Evolutionary conservation across 2,113 vertebrate species (phyloP).

Genomic region (Zootoca vivipara): DNA sequence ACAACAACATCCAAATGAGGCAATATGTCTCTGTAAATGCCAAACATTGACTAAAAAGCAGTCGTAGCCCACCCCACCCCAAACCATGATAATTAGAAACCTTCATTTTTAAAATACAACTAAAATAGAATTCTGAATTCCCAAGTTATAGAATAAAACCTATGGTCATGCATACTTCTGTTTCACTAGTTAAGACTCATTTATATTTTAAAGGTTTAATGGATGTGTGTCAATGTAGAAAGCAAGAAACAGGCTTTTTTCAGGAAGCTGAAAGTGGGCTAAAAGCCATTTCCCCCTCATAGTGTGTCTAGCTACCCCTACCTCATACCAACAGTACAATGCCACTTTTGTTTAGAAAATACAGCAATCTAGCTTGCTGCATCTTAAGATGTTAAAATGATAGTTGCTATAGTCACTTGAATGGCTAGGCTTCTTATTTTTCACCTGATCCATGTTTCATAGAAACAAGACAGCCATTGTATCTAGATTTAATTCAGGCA

Average conservation of each 20-base stretch:
- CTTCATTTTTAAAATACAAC: too few relatives aligned
- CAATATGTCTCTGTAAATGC: too few relatives aligned
- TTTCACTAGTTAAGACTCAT: not conserved
- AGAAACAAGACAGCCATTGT: slow-evolving; percentile 36
- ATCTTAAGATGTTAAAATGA: slow-evolving; percentile 43
- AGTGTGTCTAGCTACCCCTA: too few relatives aligned
- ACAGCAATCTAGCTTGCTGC: not conserved
- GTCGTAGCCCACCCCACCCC: too few relatives aligned
- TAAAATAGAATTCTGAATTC: not conserved
- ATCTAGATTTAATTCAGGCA: slow-evolving; percentile 48
- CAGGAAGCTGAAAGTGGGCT: not conserved
- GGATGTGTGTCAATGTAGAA: not conserved
- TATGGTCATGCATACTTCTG: not conserved
- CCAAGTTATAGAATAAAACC: too few relatives aligned
- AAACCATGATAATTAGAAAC: not conserved
- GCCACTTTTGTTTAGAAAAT: slow-evolving; percentile 7
- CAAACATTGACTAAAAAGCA: too few relatives aligned
- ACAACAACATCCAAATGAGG: too few relatives aligned
- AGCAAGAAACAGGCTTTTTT: not conserved
- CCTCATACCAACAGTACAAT: not conserved
- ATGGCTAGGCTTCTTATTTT: slow-evolving; percentile 41
- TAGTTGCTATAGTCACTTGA: slow-evolving; percentile 44
- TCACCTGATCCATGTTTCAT: slow-evolving; percentile 39
- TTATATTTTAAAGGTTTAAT: not conserved
- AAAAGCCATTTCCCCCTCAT: too few relatives aligned